A percentile compares a stretch with the other conserved stretches of the same genome.
These are phyloP conservation scores for Phasia obesa DNA, from an alignment of 2,888 invertebrate species.

Conservation along the genomic window DNA sequence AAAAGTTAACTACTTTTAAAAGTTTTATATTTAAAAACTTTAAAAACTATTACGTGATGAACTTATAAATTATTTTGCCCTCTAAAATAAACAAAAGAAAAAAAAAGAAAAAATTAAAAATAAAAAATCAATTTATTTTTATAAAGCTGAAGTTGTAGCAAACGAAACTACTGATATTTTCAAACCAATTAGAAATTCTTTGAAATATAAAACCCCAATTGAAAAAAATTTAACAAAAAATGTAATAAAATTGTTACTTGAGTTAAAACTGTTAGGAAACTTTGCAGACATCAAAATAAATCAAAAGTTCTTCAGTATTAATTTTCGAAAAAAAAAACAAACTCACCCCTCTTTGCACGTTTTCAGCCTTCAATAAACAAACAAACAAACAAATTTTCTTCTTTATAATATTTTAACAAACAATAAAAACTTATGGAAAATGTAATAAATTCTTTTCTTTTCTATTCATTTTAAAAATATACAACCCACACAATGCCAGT, in stretches of 20 bases:
- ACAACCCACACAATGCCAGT: slow-evolving; percentile 10
- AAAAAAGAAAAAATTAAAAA: too few species aligned
- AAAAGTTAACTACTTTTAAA: slow-evolving; percentile 2
- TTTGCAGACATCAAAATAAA: slow-evolving; percentile 71
- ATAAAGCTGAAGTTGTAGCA: neutral
- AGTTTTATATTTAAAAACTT: slow-evolving; percentile 24
- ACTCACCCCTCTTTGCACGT: neutral
- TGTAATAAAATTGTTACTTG: slow-evolving; percentile 75
- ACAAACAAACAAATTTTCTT: slow-evolving; percentile 37
- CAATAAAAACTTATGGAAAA: slow-evolving; percentile 68
- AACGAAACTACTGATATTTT: slow-evolving; percentile 5
- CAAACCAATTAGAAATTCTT: slow-evolving; percentile 75
- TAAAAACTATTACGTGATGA: slow-evolving; percentile 6
- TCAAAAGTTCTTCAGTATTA: slow-evolving; percentile 69
- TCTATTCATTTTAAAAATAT: slow-evolving; percentile 24
- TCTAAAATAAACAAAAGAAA: neutral
- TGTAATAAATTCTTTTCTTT: slow-evolving; percentile 66
- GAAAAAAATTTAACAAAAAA: slow-evolving; percentile 60
- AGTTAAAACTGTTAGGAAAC: slow-evolving; percentile 64
- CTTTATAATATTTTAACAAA: slow-evolving; percentile 52
- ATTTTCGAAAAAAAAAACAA: slow-evolving; percentile 27
- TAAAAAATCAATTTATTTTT: slow-evolving; percentile 14
- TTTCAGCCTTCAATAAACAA: slow-evolving; percentile 22
- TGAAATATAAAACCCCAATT: slow-evolving; percentile 74
- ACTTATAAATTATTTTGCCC: neutral